phyloP scores from a whole-genome alignment of 2,888 invertebrate genomes.

The Nemapogon koenigi region DNA sequence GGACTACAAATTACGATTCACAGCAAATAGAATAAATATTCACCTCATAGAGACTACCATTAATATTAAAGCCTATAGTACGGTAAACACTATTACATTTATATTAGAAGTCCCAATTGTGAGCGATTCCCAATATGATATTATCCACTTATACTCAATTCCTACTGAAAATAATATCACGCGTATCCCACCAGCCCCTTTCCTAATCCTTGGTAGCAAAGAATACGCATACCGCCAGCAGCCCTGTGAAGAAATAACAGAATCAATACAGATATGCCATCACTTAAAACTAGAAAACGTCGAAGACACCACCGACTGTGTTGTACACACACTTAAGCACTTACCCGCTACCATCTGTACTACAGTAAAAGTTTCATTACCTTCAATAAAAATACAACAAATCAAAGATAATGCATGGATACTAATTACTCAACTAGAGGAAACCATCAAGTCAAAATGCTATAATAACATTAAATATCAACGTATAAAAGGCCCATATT shows the following conservation, averaged over 20 bases:
- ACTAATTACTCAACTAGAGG: not conserved
- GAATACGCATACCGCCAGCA: not conserved
- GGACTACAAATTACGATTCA: not conserved
- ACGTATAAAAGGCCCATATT: conserved; percentile 3
- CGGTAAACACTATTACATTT: not conserved
- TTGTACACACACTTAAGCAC: not conserved
- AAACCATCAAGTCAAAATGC: not conserved
- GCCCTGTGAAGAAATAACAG: not conserved
- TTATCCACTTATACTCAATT: conserved; percentile 3
- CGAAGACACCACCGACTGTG: not conserved
- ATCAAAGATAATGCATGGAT: conserved; percentile 6
- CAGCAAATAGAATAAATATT: conserved; percentile 1
- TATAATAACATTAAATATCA: not conserved
- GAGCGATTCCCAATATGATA: not conserved
- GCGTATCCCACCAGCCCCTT: conserved; percentile 2
- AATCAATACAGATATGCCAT: not conserved
- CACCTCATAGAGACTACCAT: not conserved
- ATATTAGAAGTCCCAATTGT: conserved; percentile 6
- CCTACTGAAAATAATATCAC: not conserved
- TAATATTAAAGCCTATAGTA: conserved; percentile 5
- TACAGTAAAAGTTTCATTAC: not conserved
- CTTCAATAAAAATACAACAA: not conserved
- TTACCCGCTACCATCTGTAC: not conserved
- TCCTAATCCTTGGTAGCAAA: not conserved
- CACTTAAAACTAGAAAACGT: conserved; percentile 4